A percentile compares a stretch with the other conserved stretches of the same genome.
Evolutionary conservation across 2,888 invertebrate species (phyloP).

Genomic region (Silvanus unidentatus): DNA sequence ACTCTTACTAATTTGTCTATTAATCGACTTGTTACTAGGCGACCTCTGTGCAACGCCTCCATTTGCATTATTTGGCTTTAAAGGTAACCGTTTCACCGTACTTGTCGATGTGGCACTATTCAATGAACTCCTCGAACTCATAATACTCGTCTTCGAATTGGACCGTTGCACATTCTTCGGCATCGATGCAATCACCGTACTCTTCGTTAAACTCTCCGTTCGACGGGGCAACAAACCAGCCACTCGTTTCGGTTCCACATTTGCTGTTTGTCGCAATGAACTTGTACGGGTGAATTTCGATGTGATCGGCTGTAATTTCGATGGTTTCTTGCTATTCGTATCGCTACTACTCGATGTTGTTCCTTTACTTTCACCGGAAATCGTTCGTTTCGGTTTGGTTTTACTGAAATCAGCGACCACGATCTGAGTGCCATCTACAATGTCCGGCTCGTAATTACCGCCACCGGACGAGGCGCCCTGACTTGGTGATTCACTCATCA

Average conservation of each 20-base stretch:
- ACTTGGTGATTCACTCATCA: constrained; percentile 80
- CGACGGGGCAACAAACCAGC: constrained; percentile 43
- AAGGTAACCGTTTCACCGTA: constrained; percentile 67
- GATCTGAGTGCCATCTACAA: constrained; percentile 40
- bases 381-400: constrained; percentile 27
- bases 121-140: constrained; percentile 77
- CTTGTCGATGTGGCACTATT: constrained; percentile 74
- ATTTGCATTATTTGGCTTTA: constrained; percentile 29
- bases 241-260: constrained; percentile 20
- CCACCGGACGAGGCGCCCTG: constrained; percentile 76
- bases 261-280: constrained; percentile 23
- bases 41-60: constrained; percentile 20
- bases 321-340: constrained; percentile 22
- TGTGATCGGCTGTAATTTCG: neutral
- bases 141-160: constrained; percentile 70
- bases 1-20: neutral
- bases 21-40: constrained; percentile 25
- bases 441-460: constrained; percentile 51
- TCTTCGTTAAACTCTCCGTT: constrained; percentile 42
- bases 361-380: constrained; percentile 47
- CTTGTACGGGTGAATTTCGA: constrained; percentile 18
- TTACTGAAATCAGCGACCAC: constrained; percentile 29
- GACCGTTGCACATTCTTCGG: constrained; percentile 66
- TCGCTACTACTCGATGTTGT: constrained; percentile 43
- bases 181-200: constrained; percentile 27